phyloP scores from a whole-genome alignment of 2,888 invertebrate genomes.

The Mactromeris polynyma region DNA sequence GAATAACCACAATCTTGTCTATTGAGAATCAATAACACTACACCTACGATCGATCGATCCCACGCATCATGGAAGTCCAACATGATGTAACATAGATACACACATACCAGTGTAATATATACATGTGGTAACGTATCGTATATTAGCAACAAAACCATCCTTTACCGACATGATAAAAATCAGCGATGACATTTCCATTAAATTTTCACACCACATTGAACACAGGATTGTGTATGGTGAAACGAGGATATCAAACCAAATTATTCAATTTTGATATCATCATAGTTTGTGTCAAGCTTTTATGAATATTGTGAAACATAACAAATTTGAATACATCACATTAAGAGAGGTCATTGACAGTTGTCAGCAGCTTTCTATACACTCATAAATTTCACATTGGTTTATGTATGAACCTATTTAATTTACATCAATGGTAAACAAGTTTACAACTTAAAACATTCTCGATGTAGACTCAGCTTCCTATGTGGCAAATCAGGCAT shows the following conservation, averaged over 20 bases:
- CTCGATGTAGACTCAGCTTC: too few species aligned
- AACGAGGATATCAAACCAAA: neutral
- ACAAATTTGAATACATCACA: neutral
- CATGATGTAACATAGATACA: neutral
- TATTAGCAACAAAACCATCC: neutral
- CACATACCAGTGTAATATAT: neutral
- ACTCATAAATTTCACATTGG: too few species aligned
- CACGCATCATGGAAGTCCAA: neutral
- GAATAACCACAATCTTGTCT: neutral
- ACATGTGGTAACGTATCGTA: neutral
- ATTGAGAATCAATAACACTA: neutral
- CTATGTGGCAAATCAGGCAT: too few species aligned
- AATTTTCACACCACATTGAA: conserved; percentile 4
- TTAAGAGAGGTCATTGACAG: too few species aligned
- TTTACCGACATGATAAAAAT: neutral
- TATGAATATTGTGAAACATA: neutral
- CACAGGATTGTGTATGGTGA: neutral
- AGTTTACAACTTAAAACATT: too few species aligned
- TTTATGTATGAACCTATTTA: too few species aligned
- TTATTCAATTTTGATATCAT: neutral
- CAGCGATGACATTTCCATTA: conserved; percentile 1
- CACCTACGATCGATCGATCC: neutral
- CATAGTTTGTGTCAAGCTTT: neutral
- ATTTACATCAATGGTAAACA: too few species aligned
- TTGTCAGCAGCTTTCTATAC: neutral